A percentile compares a stretch with the other conserved stretches of the same genome.
phyloP scores from a whole-genome alignment of 2,113 vertebrate genomes.

The Dryoscopus gambensis region DNA sequence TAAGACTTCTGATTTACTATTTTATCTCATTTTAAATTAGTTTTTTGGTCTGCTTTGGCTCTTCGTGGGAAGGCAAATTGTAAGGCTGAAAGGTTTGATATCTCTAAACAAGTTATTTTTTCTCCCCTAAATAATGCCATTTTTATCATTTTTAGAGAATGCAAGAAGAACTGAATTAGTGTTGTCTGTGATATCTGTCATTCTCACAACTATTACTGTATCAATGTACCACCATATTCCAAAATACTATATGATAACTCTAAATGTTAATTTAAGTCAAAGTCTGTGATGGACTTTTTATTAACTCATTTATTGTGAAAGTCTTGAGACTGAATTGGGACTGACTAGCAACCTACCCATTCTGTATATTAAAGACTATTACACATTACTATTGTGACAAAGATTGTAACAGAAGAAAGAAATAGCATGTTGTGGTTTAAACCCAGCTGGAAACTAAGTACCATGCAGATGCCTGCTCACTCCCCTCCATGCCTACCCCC shows the following conservation, averaged over 20 bases:
- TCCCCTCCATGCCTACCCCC: neutral
- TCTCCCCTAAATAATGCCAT: neutral
- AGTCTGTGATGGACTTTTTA: neutral
- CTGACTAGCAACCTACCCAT: neutral
- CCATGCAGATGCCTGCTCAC: rapidly evolving
- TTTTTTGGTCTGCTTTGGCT: neutral
- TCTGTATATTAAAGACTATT: neutral
- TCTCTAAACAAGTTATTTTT: neutral
- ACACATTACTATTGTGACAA: neutral
- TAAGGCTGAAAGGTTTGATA: neutral
- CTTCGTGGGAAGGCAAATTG: neutral
- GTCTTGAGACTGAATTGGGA: neutral
- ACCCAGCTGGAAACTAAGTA: neutral
- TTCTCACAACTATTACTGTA: neutral
- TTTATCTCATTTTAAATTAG: neutral
- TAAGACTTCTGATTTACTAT: neutral
- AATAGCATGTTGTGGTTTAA: neutral
- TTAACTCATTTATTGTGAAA: neutral
- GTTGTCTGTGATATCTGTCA: neutral
- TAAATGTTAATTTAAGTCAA: neutral
- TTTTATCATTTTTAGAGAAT: neutral
- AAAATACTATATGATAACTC: neutral
- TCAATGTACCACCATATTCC: neutral
- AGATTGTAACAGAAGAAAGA: neutral
- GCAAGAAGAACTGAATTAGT: neutral